phyloP scores from a whole-genome alignment of 2,888 invertebrate genomes.

The Bellardia bayeri region DNA sequence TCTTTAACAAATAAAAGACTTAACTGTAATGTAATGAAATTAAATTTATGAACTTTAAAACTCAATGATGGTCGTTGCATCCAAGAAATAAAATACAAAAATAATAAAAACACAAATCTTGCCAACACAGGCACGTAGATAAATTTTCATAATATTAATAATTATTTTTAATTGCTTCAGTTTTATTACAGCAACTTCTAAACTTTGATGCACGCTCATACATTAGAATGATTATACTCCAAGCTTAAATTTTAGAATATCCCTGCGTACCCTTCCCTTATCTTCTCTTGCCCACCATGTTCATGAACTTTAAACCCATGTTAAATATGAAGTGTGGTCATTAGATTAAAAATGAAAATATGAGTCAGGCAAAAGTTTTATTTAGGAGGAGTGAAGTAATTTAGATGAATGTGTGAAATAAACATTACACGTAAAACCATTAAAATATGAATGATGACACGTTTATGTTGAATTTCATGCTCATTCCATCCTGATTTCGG shows the following conservation, averaged over 20 bases:
- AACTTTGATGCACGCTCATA: not conserved
- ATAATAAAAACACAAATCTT: not conserved
- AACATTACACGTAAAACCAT: constrained; percentile 35
- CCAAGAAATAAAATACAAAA: not conserved
- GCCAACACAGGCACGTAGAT: constrained; percentile 46
- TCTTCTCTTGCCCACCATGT: not conserved
- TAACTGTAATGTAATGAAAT: not conserved
- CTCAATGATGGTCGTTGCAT: not conserved
- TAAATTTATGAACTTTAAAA: constrained; percentile 31
- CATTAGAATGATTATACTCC: not conserved
- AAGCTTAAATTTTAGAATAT: not conserved
- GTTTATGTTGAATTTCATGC: not conserved
- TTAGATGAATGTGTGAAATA: constrained; percentile 25
- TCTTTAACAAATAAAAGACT: constrained; percentile 18
- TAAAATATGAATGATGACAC: constrained; percentile 40
- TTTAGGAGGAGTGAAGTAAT: not conserved
- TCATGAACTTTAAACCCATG: not conserved
- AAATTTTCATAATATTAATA: constrained; percentile 48
- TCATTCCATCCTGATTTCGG: not conserved
- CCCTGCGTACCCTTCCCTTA: not conserved
- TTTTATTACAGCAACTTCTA: constrained; percentile 38
- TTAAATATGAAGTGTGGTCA: constrained; percentile 32
- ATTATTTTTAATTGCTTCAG: constrained; percentile 61
- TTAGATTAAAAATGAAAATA: not conserved
- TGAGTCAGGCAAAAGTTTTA: not conserved